These are phyloP conservation scores for Heliornis fulica DNA, from an alignment of 2,113 vertebrate genomes.

Conservation along the genomic window DNA sequence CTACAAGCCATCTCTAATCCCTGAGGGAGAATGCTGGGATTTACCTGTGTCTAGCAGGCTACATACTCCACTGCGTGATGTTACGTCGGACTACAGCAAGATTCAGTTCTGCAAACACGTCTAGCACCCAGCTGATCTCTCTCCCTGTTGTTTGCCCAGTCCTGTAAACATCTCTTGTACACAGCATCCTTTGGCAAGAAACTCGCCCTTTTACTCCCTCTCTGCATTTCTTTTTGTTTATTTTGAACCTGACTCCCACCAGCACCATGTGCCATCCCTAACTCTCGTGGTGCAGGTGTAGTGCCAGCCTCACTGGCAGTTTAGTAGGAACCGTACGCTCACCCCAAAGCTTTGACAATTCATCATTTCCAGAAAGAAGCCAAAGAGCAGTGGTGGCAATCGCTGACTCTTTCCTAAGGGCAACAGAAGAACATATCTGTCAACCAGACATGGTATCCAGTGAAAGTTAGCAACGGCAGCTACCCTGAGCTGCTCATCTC, in stretches of 20 bases:
- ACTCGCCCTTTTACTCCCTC: background rate
- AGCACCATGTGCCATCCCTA: background rate
- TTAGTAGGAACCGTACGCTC: fast-evolving
- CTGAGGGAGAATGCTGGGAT: background rate
- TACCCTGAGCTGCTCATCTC: background rate
- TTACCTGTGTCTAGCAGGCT: background rate
- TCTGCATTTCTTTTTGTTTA: background rate
- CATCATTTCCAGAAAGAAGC: constrained; percentile 12
- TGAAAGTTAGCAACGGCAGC: background rate
- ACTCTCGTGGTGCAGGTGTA: background rate
- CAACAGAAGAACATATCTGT: background rate
- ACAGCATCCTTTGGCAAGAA: background rate
- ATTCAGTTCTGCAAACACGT: background rate
- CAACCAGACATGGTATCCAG: background rate
- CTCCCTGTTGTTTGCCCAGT: background rate
- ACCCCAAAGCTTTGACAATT: background rate
- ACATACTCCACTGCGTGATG: background rate
- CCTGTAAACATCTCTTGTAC: background rate
- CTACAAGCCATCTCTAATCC: background rate
- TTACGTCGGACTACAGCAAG: background rate
- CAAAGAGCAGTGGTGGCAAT: background rate
- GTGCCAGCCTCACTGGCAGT: background rate
- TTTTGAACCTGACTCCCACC: background rate
- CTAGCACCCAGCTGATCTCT: background rate
- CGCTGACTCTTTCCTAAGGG: constrained; percentile 24